phyloP scores from a whole-genome alignment of 1,140 invertebrate genomes.

The Cherax quadricarinatus region DNA sequence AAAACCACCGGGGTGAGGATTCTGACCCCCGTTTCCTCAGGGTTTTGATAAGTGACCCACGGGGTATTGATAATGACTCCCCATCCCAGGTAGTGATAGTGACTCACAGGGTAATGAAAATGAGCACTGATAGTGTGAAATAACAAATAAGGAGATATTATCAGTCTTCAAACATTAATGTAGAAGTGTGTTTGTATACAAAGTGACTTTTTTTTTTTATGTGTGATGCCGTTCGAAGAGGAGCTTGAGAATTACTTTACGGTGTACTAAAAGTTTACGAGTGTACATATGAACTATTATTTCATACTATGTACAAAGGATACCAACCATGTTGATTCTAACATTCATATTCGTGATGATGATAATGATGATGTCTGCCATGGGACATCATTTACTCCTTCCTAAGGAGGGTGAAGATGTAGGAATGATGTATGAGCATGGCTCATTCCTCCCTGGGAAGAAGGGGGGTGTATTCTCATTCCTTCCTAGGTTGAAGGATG shows the following conservation, averaged over 20 bases:
- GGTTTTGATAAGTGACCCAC: no score
- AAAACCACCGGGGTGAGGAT: no score
- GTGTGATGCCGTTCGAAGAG: background rate
- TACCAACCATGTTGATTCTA: background rate
- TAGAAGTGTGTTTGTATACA: background rate
- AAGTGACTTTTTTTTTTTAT: background rate
- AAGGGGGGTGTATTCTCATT: no score
- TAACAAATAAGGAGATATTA: no score
- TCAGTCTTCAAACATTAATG: no score
- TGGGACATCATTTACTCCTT: background rate
- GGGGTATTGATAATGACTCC: no score
- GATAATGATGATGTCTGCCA: background rate
- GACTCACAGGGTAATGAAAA: no score
- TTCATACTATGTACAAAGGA: background rate
- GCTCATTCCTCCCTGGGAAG: background rate
- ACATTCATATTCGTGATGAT: background rate
- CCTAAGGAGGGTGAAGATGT: background rate
- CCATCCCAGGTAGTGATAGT: no score
- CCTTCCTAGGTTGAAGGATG: no score
- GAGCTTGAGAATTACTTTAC: background rate
- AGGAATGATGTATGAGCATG: background rate
- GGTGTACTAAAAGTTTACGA: background rate
- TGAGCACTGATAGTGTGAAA: no score
- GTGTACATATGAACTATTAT: constrained; percentile 2
- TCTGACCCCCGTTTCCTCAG: no score